A percentile compares a stretch with the other conserved stretches of the same genome.
Evolutionary conservation across 2,797 vertebrate species (phyloP).

Genomic region (Eremophila alpestris): DNA sequence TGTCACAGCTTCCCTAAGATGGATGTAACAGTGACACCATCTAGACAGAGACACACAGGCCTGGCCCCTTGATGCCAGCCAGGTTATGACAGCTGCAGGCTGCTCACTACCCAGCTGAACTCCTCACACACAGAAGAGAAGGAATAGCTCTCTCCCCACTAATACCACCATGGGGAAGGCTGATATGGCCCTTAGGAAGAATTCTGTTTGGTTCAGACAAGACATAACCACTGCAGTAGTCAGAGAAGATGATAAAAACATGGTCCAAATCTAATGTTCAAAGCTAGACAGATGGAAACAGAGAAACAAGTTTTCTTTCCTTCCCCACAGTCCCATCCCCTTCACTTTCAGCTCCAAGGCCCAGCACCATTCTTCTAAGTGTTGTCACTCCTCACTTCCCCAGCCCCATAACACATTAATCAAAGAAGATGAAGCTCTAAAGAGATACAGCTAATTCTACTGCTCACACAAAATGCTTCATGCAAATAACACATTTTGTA

Average conservation of each 20-base stretch:
- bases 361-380: not conserved
- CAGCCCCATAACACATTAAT: not conserved
- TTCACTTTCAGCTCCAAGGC: not conserved
- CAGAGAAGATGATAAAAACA: not conserved
- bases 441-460: not conserved
- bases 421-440: not conserved
- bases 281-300: not conserved
- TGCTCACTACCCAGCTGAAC: not conserved
- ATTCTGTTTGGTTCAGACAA: not conserved
- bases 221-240: not conserved
- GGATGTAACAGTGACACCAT: not conserved
- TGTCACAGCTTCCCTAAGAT: not conserved
- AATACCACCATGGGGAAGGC: not conserved
- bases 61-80: not conserved
- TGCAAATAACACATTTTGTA: not conserved
- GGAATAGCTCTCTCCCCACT: not conserved
- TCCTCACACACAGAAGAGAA: not conserved
- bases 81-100: not conserved
- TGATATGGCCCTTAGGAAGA: not conserved
- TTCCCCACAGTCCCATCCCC: not conserved
- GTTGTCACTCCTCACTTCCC: not conserved
- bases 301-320: not conserved
- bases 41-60: not conserved
- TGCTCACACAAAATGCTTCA: not conserved
- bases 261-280: not conserved